Base-by-base conservation (phyloP, 2,888 invertebrate genomes). In the Osmoderma eremita region DNA sequence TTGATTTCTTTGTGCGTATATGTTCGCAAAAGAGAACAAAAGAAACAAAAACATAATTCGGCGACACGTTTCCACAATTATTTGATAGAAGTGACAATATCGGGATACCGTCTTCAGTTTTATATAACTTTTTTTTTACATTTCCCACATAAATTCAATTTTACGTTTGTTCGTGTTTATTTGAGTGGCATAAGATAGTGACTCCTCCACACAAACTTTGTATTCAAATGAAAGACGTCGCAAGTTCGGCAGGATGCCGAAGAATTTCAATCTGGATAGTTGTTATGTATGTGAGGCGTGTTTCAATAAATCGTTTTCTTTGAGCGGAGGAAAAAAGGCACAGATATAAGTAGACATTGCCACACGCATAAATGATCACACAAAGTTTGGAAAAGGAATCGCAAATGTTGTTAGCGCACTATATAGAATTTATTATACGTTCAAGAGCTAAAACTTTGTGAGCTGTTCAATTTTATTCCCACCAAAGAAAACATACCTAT, bases 151-250 rank as follows among this genome's bases (percentile, higher is more conserved):
- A 39, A 54, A 54, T 54, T 54, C 54, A 54, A 54, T 54, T n/a
- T 54, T 54, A 39, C 39, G 41, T 38, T 10, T 38, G 20, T 54
- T 38, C 54, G 54, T 54, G 54, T 54, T 54, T 54, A 54, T 54
- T 54, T 54, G 54, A 54, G 54, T 41, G 54, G 41, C 39, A 39
- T 41, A 20, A 54, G 41, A 54, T 54, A 54, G 54, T 54, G 54
- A 54, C 20, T 54, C 30, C 13, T 17, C 45, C 39, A 18, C 39
- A 5, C 20, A 38, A 54, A 54, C 54, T 54, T 54, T 17, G 54
- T 41, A 54, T 54, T 54, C 54, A 41, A 54, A 54, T 39, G 41
- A 54, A 54, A 54, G 20, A 54, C 54, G 54, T 54, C 20, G 41
- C 6, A 38, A 39, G 39, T 54, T 39, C 12, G 12, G 22, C 18